Base-by-base conservation (phyloP, 2,888 invertebrate species). In the Phlogophora meticulosa region DNA sequence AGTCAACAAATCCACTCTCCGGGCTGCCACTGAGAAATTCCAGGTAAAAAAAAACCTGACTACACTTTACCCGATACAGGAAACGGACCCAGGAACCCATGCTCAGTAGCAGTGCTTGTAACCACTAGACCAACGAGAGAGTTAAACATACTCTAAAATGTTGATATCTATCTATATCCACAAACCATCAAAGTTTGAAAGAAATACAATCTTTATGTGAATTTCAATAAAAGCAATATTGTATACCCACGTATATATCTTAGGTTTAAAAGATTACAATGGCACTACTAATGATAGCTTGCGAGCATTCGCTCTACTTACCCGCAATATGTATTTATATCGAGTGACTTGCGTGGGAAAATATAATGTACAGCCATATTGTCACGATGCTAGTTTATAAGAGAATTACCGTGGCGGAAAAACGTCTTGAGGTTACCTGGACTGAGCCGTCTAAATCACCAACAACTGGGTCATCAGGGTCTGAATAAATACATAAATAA, bases 291-390 rank as follows among this genome's bases (percentile, higher is more conserved):
- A 76, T 66, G 20, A 62, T 15, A 46, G 58, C 51, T 43, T 58
- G 34, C 15, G 9, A 4, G 32, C 48, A 36, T 28, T 60, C 75
- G 78, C 66, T 78, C 75, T 73, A 72, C 58, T 76, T 66, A 46
- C 58, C 20, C 20, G 45, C 55, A 55, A 34, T 59, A 43, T 62
- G 66, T 76, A 66, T 51, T 72, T 66, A 66, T 45, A 62, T 55
- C 45, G 58, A 43, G 40, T 48, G 78, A 55, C 61, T 59, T 36
- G 75, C 78, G 75, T 76, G 75, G 78, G 75, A 76, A 75, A 56
- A 62, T 51, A 66, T 61, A 11, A 55, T 49, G 24, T 36, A 40
- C 53, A 1, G 38, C 24, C 45, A 22, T 51, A 40, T 20, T 53
- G 74, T 66, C 55, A 65, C 66, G 51, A 71, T 24, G 55, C 22